phyloP scores from a whole-genome alignment of 2,113 vertebrate species.

The Nothoprocta perdicaria region DNA sequence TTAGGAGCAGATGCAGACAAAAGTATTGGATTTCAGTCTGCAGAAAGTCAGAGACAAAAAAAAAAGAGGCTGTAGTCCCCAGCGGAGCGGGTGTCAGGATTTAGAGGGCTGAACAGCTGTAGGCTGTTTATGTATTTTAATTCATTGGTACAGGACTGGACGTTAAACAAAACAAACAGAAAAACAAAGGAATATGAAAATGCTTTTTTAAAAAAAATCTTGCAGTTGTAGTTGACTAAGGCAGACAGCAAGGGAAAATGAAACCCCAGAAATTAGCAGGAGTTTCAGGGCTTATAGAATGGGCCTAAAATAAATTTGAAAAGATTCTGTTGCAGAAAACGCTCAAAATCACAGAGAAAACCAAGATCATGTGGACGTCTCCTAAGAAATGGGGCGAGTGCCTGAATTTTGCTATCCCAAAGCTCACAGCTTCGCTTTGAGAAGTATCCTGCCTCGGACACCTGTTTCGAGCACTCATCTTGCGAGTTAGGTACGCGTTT shows the following conservation, averaged over 20 bases:
- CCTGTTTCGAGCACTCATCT: not conserved
- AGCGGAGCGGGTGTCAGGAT: conserved; percentile 67
- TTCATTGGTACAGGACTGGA: conserved; percentile 53
- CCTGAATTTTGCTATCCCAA: conserved; percentile 51
- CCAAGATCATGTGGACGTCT: conserved; percentile 42
- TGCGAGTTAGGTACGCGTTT: conserved; percentile 10
- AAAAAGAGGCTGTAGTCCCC: conserved; percentile 61
- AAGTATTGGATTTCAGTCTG: conserved; percentile 83
- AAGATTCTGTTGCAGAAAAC: conserved; percentile 32
- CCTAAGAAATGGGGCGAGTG: conserved; percentile 33
- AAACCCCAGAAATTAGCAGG: not conserved
- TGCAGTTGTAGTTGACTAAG: not conserved
- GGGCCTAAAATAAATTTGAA: not conserved
- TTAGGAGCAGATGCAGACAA: conserved; percentile 82
- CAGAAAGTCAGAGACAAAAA: conserved; percentile 74
- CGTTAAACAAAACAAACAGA: conserved; percentile 41
- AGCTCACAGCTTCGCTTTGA: conserved; percentile 45
- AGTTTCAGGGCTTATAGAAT: conserved; percentile 13
- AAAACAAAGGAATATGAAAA: not conserved
- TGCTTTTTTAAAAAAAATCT: not conserved
- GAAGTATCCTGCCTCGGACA: conserved; percentile 46
- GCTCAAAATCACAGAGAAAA: conserved; percentile 43
- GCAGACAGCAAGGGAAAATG: not conserved
- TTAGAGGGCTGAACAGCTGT: conserved; percentile 71
- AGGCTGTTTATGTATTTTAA: conserved; percentile 58